A percentile compares a stretch with the other conserved stretches of the same genome.
Conservation (phyloP, 2,888 invertebrate genomes). For the Zeuzera pyrina region DNA sequence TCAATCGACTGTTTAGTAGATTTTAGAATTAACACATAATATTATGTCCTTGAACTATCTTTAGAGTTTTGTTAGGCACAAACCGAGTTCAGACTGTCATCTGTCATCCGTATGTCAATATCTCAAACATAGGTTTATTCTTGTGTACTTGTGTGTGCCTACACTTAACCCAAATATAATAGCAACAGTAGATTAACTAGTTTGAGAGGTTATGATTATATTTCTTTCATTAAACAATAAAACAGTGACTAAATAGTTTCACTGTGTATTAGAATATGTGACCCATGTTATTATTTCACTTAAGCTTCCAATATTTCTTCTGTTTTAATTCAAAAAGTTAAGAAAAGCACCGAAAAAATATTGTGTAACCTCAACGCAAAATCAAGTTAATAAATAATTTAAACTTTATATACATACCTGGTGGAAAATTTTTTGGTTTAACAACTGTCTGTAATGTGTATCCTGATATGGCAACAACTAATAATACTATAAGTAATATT, state of each 20-base stretch:
- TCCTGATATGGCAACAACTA: constrained; percentile 18
- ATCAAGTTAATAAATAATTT: constrained; percentile 4
- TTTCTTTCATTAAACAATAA: too few relatives aligned
- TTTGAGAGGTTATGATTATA: too few relatives aligned
- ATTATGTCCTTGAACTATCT: too few relatives aligned
- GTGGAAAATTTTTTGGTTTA: constrained; percentile 64
- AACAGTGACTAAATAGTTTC: constrained; percentile 3
- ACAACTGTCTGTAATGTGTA: constrained; percentile 21
- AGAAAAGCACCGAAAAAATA: background rate
- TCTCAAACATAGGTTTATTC: too few relatives aligned
- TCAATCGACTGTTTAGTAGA: too few relatives aligned
- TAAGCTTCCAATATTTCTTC: constrained; percentile 8
- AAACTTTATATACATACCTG: constrained; percentile 42
- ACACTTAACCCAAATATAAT: too few relatives aligned
- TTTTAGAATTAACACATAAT: too few relatives aligned
- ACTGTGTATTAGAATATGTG: background rate
- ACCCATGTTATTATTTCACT: constrained; percentile 4
- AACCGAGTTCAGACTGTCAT: too few relatives aligned
- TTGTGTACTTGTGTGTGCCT: too few relatives aligned
- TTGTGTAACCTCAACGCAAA: constrained; percentile 4
- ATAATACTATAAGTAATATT: constrained; percentile 14
- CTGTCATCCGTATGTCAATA: too few relatives aligned
- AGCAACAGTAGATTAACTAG: too few relatives aligned
- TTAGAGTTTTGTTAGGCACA: too few relatives aligned
- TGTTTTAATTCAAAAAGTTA: constrained; percentile 5